A percentile compares a stretch with the other conserved stretches of the same genome.
These are phyloP conservation scores for Xiphydria camelus DNA, from an alignment of 2,888 invertebrate species.

Conservation along the genomic window DNA sequence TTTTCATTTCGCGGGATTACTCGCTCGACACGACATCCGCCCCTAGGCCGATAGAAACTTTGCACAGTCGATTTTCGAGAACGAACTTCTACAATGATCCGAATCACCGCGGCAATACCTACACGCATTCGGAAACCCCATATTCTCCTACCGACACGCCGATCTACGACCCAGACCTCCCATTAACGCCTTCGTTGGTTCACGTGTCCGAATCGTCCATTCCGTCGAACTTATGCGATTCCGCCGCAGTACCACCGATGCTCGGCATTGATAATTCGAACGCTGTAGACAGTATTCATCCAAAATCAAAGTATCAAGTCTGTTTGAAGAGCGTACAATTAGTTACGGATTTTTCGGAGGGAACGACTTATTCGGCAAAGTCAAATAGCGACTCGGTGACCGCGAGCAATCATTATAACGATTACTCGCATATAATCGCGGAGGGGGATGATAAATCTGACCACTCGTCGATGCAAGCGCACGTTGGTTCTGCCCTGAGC, in stretches of 20 bases:
- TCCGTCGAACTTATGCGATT: no score
- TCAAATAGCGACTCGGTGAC: neutral
- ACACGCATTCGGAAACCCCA: no score
- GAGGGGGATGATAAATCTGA: no score
- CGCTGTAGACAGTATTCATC: no score
- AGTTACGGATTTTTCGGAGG: neutral
- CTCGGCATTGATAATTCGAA: no score
- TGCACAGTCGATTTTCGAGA: neutral
- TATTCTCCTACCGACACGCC: constrained; percentile 46
- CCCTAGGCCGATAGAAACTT: neutral
- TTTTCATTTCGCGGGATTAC: no score
- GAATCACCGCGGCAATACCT: no score
- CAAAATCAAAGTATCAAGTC: no score
- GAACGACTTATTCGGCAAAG: no score
- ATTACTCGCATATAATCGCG: neutral
- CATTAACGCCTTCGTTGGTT: constrained; percentile 14
- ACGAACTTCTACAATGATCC: neutral
- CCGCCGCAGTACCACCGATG: no score
- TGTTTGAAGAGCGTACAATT: neutral
- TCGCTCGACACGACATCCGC: constrained; percentile 4
- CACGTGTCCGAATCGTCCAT: neutral
- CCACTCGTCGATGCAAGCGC: constrained; percentile 2
- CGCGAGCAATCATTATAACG: neutral
- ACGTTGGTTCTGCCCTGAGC: constrained; percentile 1
- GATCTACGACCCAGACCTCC: constrained; percentile 36